Evolutionary conservation across 1,140 invertebrate species (phyloP).

Genomic region (Drosophila biarmipes): DNA sequence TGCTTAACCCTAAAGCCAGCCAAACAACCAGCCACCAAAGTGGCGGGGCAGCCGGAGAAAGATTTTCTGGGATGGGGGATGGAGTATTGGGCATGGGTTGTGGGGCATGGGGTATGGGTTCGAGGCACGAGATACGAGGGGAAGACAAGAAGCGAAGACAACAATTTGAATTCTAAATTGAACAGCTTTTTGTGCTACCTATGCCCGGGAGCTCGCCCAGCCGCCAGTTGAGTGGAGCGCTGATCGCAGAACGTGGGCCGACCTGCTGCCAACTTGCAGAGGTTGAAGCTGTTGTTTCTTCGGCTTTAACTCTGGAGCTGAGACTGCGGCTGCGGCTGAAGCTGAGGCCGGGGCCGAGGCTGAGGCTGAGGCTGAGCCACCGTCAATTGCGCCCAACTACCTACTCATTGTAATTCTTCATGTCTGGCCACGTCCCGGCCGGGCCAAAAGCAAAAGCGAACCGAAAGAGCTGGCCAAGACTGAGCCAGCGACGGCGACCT

Average conservation of each 20-base stretch:
- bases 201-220: slow-evolving; percentile 75
- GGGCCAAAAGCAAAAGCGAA: slow-evolving; percentile 24
- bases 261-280: slow-evolving; percentile 75
- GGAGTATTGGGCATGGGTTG: slow-evolving; percentile 2
- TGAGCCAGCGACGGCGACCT: slow-evolving; percentile 60
- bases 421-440: slow-evolving; percentile 63
- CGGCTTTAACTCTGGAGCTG: slow-evolving; percentile 19
- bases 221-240: slow-evolving; percentile 44
- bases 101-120: neutral
- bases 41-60: slow-evolving; percentile 7
- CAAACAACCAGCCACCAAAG: slow-evolving; percentile 4
- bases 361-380: slow-evolving; percentile 36
- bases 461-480: slow-evolving; percentile 33
- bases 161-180: slow-evolving; percentile 84
- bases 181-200: slow-evolving; percentile 83
- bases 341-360: slow-evolving; percentile 22
- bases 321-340: neutral
- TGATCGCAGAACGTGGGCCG: slow-evolving; percentile 73
- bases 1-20: slow-evolving; percentile 77
- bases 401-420: slow-evolving; percentile 83
- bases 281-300: slow-evolving; percentile 39
- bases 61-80: neutral
- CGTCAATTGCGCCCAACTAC: slow-evolving; percentile 81
- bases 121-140: slow-evolving; percentile 15
- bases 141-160: slow-evolving; percentile 71